These are phyloP conservation scores for Corvus moneduloides DNA, from an alignment of 2,113 vertebrate species.

Conservation along the genomic window DNA sequence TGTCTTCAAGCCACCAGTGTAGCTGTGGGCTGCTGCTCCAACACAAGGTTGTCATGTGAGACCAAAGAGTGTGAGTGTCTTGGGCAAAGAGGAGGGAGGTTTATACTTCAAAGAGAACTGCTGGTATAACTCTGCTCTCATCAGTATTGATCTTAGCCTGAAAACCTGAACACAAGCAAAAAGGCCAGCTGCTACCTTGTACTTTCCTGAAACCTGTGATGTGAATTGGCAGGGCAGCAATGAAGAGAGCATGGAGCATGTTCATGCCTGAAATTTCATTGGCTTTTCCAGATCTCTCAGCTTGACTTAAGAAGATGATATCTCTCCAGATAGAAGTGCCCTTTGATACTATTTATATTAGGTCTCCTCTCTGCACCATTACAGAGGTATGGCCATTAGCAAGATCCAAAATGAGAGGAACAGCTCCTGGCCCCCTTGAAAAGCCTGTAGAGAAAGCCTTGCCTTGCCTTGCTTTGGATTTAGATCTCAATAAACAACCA, in stretches of 20 bases:
- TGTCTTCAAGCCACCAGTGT: background rate
- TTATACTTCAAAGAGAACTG: background rate
- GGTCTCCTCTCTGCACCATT: background rate
- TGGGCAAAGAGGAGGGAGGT: background rate
- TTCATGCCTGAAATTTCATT: background rate
- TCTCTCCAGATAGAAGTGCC: background rate
- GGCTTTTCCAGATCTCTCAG: background rate
- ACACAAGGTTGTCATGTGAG: accelerated
- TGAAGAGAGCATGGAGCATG: no score
- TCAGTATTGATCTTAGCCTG: background rate
- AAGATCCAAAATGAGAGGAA: background rate
- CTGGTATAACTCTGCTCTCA: background rate
- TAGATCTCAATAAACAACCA: background rate
- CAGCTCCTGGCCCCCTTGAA: accelerated
- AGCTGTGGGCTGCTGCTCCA: background rate
- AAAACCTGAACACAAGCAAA: background rate
- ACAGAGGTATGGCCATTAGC: background rate
- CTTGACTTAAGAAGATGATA: background rate
- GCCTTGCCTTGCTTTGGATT: background rate
- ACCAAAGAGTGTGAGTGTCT: background rate
- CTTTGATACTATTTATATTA: background rate
- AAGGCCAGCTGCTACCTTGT: background rate
- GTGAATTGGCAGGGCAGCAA: background rate
- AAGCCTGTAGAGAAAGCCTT: background rate
- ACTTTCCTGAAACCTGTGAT: background rate